A percentile compares a stretch with the other conserved stretches of the same genome.
Evolutionary conservation across 2,113 vertebrate species (phyloP).

Genomic region (Garra rufa): DNA sequence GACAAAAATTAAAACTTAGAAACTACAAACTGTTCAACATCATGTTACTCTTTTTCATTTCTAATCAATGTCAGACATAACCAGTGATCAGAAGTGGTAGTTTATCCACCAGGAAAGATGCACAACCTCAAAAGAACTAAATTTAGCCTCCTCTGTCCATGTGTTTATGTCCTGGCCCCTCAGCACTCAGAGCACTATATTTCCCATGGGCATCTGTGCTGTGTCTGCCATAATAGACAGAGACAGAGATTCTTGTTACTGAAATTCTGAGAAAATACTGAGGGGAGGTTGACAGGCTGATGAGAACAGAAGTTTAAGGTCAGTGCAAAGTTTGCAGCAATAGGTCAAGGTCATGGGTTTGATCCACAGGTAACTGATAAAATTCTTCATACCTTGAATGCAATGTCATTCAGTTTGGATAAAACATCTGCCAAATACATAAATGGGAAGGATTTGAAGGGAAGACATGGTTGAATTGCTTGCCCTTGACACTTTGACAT

Average conservation of each 20-base stretch:
- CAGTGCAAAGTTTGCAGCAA: background rate
- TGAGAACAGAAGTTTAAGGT: background rate
- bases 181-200: constrained; percentile 76
- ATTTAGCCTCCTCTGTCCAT: constrained; percentile 63
- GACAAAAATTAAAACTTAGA: too few species aligned
- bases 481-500: background rate
- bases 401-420: background rate
- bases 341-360: background rate
- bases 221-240: constrained; percentile 19
- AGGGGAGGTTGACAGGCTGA: background rate
- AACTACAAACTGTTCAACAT: background rate
- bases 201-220: constrained; percentile 70
- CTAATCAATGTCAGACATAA: constrained; percentile 65
- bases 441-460: background rate
- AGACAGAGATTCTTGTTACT: constrained; percentile 39
- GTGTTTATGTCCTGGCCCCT: constrained; percentile 76
- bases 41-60: constrained; percentile 49
- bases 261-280: constrained; percentile 55
- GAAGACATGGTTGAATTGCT: background rate
- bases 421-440: background rate
- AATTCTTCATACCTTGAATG: background rate
- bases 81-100: constrained; percentile 62
- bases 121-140: constrained; percentile 63
- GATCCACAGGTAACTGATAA: background rate
- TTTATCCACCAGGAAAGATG: constrained; percentile 67